These are phyloP conservation scores for Telmatherina bonti DNA, from an alignment of 2,797 vertebrate genomes.

Conservation along the genomic window DNA sequence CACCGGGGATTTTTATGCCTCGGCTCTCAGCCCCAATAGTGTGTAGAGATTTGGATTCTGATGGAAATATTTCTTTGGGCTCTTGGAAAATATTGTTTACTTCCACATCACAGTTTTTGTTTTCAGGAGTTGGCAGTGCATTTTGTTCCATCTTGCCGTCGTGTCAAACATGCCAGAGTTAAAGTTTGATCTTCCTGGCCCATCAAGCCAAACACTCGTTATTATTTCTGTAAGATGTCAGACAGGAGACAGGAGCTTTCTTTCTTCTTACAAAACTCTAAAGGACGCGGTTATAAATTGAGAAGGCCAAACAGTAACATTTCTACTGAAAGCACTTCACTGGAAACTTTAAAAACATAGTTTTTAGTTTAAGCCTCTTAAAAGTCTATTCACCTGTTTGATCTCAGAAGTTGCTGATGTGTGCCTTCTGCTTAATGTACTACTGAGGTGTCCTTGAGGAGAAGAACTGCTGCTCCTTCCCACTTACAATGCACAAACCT, in stretches of 20 bases:
- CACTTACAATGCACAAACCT: neutral
- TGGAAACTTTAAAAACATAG: neutral
- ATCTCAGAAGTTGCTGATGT: slow-evolving; percentile 22
- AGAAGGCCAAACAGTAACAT: slow-evolving; percentile 1
- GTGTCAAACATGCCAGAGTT: slow-evolving; percentile 47
- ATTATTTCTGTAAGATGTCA: slow-evolving; percentile 53
- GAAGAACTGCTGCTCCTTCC: slow-evolving; percentile 21
- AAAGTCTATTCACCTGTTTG: slow-evolving; percentile 20
- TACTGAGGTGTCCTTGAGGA: slow-evolving; percentile 38
- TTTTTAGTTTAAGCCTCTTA: slow-evolving; percentile 5
- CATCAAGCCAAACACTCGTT: slow-evolving; percentile 44
- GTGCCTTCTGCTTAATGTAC: slow-evolving; percentile 5
- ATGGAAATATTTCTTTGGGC: slow-evolving; percentile 54
- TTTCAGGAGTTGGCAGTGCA: slow-evolving; percentile 56
- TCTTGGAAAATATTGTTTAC: slow-evolving; percentile 53
- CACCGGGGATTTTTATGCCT: slow-evolving; percentile 67
- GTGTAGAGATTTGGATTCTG: slow-evolving; percentile 65
- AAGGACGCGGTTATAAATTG: slow-evolving; percentile 20
- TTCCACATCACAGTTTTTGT: slow-evolving; percentile 47
- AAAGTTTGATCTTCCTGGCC: slow-evolving; percentile 50
- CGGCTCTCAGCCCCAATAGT: slow-evolving; percentile 52
- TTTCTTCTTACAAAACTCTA: slow-evolving; percentile 19
- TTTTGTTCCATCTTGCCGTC: slow-evolving; percentile 60
- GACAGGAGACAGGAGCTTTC: slow-evolving; percentile 12
- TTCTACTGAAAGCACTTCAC: slow-evolving; percentile 7